Evolutionary conservation across 2,797 vertebrate species (phyloP), one percentile per base, ranked within the genome.

Genomic region (Gymnothorax reevesii): DNA sequence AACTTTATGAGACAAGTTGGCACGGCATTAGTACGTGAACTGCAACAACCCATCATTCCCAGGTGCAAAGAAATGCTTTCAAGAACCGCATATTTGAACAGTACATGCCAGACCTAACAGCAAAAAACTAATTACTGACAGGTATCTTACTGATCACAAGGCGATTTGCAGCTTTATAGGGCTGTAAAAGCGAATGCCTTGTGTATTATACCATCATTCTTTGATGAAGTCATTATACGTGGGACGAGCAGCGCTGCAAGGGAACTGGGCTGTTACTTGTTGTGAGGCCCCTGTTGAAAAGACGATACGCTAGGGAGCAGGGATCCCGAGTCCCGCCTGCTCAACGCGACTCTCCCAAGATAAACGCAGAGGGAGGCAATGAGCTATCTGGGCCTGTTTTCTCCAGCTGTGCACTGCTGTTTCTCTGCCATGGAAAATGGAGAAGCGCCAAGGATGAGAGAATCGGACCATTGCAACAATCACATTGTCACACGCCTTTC

Each of bases 161-260:
- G 77, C 85, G 57, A 86, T 71, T 86, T 83, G 25, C n/a, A 54
- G 52, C 49, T 71, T 86, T 86, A 86, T 54, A 22, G 55, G 60
- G 49, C 85, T 55, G 77, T 82, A 82, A 86, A 86, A 86, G 54
- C 52, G 4, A 86, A 80, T 86, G 86, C 54, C 82, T 86, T 49
- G 64, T 77, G 42, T 25, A 49, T 83, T 73, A 83, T 62, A 27
- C 33, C n/a, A 55, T 60, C 52, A 83, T 80, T 57, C 62, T 86
- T 69, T 83, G 17, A 59, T 86, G 62, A 83, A 69, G 64, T 71
- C 79, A 62, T 86, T 69, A 83, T 54, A 80, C 54, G 25, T 6
- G 4, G 54, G 4, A 57, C 27, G 27, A 5, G 3, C 22, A 9
- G 6, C 54, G 54, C 80, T 55, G 12, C 22, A 12, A 57, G 80